Evolutionary conservation across 2,888 invertebrate genomes (phyloP), one percentile per base, ranked within the genome.

Genomic region (Oxyteleia sp.): DNA sequence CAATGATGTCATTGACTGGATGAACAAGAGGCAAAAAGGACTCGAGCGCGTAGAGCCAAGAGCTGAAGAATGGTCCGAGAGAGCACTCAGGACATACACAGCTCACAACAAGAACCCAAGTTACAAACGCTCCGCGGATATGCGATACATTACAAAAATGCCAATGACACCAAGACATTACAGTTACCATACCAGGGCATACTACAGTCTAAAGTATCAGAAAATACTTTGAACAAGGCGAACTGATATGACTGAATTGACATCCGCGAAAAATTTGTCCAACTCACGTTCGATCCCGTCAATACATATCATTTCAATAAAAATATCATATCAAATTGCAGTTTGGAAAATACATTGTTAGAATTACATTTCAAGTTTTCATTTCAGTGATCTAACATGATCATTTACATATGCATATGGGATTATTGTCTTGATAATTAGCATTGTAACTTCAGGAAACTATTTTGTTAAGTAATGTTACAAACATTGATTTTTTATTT

Each of bases 21-120:
- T 98, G 93, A 96, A 98, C 93, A 95, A 96, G 91, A 95, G 96
- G 88, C 95, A 96, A 93, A 94, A 94, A 86, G 97, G 97, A 0
- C 90, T 95, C 61, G 94, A 93, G 0, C 95, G 96, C 57, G 97
- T 97, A 87, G 94, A 95, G 80, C 98, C 97, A 0, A 94, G 96
- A 69, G 95, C 97, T 13, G 97, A 97, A 93, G 97, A 97, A 29
- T 98, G 98, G 98, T 96, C 96, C 57, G 98, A 98, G 93, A 95
- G 98, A 69, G 96, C 96, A 43, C 94, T 97, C 79, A 95, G 97
- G 86, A 96, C 96, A 8, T 97, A 96, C 93, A 92, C 93, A 57
- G 76, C 85, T 15, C 90, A 89, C 81, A 93, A 93, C 57, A 43
- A 51, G 5, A 86, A 91, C 68, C 38, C 88, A 72, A 93, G 93